Conservation (phyloP, 2,113 vertebrate genomes). For the Vimba vimba region DNA sequence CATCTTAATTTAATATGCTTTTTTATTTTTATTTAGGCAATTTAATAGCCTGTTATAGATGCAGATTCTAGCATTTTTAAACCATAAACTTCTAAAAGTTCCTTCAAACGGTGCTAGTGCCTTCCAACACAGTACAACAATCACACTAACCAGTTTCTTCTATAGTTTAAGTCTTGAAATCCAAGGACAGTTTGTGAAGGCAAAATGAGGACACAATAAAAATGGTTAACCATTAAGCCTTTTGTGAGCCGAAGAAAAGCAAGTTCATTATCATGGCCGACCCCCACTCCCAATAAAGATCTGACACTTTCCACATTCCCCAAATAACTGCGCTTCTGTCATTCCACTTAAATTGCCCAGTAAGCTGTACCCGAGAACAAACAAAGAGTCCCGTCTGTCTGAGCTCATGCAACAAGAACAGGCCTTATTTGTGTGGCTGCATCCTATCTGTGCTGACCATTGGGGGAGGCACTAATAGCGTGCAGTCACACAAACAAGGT, state of each 20-base stretch:
- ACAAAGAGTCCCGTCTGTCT: slow-evolving; percentile 64
- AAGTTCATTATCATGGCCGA: slow-evolving; percentile 68
- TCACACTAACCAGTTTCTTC: not conserved
- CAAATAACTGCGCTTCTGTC: slow-evolving; percentile 69
- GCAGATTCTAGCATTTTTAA: not conserved
- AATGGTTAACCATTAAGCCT: slow-evolving; percentile 46
- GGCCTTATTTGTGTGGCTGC: slow-evolving; percentile 63
- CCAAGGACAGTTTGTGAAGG: slow-evolving; percentile 13
- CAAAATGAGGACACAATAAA: slow-evolving; percentile 19
- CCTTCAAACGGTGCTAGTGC: not conserved
- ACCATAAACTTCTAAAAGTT: not conserved
- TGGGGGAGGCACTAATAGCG: slow-evolving; percentile 39
- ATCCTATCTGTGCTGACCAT: slow-evolving; percentile 46
- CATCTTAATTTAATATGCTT: no score
- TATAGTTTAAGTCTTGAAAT: not conserved
- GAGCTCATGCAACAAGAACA: slow-evolving; percentile 61
- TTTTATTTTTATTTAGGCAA: no score
- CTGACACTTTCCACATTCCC: slow-evolving; percentile 73
- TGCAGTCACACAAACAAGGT: slow-evolving; percentile 63
- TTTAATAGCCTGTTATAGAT: not conserved
- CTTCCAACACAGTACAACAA: not conserved
- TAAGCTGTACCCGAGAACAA: slow-evolving; percentile 63
- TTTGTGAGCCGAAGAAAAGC: slow-evolving; percentile 40
- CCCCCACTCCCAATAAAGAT: slow-evolving; percentile 49
- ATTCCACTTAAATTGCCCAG: slow-evolving; percentile 74